phyloP scores from a whole-genome alignment of 2,888 invertebrate genomes.

The Mesorhabditis spiculigera region DNA sequence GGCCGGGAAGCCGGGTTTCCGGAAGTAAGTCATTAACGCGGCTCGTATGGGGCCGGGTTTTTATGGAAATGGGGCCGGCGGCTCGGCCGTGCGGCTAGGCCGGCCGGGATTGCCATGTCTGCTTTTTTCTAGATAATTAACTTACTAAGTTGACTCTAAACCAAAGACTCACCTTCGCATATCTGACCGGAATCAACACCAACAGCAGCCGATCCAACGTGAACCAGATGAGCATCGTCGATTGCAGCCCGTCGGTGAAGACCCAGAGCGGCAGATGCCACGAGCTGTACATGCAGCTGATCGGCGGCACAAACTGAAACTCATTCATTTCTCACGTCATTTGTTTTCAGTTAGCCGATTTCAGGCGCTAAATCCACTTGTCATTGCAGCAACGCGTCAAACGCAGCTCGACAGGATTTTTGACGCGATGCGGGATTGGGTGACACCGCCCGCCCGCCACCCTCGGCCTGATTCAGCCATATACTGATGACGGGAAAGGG shows the following conservation, averaged over 20 bases:
- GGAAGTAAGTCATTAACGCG: too few species aligned
- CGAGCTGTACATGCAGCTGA: constrained; percentile 23
- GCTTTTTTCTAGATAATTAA: not conserved
- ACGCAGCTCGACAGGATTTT: constrained; percentile 7
- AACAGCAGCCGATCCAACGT: constrained; percentile 21
- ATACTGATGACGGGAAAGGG: too few species aligned
- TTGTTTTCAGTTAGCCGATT: not conserved
- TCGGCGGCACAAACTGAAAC: constrained; percentile 17
- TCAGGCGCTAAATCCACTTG: not conserved
- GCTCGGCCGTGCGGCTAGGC: too few species aligned
- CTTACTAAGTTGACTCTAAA: not conserved
- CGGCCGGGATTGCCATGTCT: too few species aligned
- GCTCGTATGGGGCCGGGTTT: too few species aligned
- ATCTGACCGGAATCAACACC: constrained; percentile 24
- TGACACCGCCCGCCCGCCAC: too few species aligned
- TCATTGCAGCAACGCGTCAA: not conserved
- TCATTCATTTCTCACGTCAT: not conserved
- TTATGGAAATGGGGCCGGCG: too few species aligned
- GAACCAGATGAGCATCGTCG: constrained; percentile 14
- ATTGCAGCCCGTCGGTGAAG: constrained; percentile 10
- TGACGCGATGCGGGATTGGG: not conserved
- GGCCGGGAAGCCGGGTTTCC: too few species aligned
- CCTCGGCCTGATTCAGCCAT: too few species aligned
- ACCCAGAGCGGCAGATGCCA: constrained; percentile 16
- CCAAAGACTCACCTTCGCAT: constrained; percentile 19